Percentiles rank a stretch among this genome's conserved stretches.
Evolutionary conservation across 2,888 invertebrate genomes (phyloP).

Genomic region (Standfussiana lucernea): DNA sequence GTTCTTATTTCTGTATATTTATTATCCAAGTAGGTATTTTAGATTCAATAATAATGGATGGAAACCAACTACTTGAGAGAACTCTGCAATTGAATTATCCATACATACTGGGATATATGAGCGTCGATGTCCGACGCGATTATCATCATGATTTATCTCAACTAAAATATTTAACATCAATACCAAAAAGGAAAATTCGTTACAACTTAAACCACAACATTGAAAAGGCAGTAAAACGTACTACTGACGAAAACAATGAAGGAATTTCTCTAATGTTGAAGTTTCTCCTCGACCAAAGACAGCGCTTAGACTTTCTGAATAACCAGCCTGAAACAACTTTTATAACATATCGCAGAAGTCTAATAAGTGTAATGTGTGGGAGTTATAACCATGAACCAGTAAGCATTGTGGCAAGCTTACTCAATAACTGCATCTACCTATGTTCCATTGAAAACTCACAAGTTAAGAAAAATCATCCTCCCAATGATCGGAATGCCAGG

Average conservation of each 20-base stretch:
- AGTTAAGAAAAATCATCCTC: constrained; percentile 48
- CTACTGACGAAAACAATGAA: constrained; percentile 71
- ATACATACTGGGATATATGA: constrained; percentile 71
- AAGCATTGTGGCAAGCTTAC: constrained; percentile 66
- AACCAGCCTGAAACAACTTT: constrained; percentile 55
- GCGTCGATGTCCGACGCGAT: constrained; percentile 70
- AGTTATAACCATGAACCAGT: constrained; percentile 63
- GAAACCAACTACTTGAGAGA: constrained; percentile 11
- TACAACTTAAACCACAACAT: constrained; percentile 72
- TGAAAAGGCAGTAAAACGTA: constrained; percentile 69
- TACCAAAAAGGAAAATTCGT: constrained; percentile 56
- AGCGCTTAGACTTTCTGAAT: constrained; percentile 43
- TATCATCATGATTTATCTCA: constrained; percentile 71
- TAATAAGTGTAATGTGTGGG: constrained; percentile 72
- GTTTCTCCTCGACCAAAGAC: constrained; percentile 66
- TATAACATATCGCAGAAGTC: constrained; percentile 72
- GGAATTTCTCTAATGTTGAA: constrained; percentile 70
- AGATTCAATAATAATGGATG: constrained; percentile 29
- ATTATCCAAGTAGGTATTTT: background rate
- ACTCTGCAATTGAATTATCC: constrained; percentile 50
- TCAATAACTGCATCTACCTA: constrained; percentile 73
- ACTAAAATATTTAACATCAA: constrained; percentile 69
- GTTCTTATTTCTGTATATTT: too few species aligned
- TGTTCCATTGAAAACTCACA: constrained; percentile 67
- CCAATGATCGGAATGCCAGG: constrained; percentile 57